These are phyloP conservation scores for Nerophis ophidion DNA, from an alignment of 2,113 vertebrate species.

Conservation along the genomic window DNA sequence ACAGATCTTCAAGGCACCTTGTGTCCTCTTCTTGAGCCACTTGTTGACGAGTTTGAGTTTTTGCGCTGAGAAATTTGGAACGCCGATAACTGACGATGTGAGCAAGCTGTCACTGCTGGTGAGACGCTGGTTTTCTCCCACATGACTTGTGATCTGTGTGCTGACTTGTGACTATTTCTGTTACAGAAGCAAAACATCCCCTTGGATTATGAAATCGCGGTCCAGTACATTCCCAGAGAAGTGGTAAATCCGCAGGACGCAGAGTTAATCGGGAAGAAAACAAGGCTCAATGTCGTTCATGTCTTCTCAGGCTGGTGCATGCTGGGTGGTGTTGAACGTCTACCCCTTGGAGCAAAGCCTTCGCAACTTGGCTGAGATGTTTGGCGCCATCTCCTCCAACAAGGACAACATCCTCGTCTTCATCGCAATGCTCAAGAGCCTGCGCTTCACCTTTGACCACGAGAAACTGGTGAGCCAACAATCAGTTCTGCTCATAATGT, in stretches of 20 bases:
- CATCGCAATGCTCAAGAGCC: conserved; percentile 61
- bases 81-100: conserved; percentile 66
- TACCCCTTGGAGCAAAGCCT: conserved; percentile 68
- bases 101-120: conserved; percentile 63
- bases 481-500: not conserved
- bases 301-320: conserved; percentile 51
- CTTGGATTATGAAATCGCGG: conserved; percentile 64
- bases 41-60: conserved; percentile 54
- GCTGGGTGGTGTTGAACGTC: conserved; percentile 67
- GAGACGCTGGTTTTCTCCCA: conserved; percentile 14
- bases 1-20: conserved; percentile 63
- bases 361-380: conserved; percentile 50
- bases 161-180: not conserved
- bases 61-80: conserved; percentile 60
- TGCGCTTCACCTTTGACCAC: conserved; percentile 63
- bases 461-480: conserved; percentile 52
- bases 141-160: not conserved
- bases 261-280: not conserved
- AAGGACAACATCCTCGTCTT: conserved; percentile 58
- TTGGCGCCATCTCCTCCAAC: conserved; percentile 61
- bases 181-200: conserved; percentile 64
- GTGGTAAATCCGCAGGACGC: conserved; percentile 43
- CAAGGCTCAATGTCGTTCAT: not conserved
- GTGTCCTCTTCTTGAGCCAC: conserved; percentile 62
- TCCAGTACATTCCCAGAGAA: conserved; percentile 63